A percentile compares a stretch with the other conserved stretches of the same genome.
Conservation (phyloP, 2,888 invertebrate genomes). For the Papilio demoleus region DNA sequence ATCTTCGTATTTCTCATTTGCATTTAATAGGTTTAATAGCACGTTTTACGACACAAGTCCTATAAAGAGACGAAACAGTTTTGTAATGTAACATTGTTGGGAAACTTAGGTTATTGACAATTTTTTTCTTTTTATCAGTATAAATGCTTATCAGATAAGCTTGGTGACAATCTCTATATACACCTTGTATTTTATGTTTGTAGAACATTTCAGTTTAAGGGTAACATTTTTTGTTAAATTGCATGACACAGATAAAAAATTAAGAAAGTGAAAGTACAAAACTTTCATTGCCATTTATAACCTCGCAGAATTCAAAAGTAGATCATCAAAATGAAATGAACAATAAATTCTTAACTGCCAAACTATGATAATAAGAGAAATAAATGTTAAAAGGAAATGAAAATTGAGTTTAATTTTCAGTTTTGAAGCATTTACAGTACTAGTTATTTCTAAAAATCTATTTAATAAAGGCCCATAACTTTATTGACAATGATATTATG, state of each 20-base stretch:
- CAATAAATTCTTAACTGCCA: too few relatives aligned
- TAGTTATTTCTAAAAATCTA: too few relatives aligned
- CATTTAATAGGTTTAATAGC: conserved; percentile 11
- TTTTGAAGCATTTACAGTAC: too few relatives aligned
- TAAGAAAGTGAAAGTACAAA: conserved; percentile 36
- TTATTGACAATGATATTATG: not conserved
- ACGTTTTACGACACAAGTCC: not conserved
- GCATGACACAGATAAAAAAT: conserved; percentile 24
- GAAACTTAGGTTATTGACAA: conserved; percentile 1
- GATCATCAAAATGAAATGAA: not conserved
- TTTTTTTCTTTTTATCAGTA: conserved; percentile 29
- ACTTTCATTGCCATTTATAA: conserved; percentile 31
- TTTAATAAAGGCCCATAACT: too few relatives aligned
- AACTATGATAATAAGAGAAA: too few relatives aligned
- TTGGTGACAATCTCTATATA: not conserved
- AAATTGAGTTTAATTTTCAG: too few relatives aligned
- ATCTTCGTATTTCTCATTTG: conserved; percentile 13
- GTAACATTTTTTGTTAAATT: not conserved
- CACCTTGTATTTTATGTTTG: not conserved
- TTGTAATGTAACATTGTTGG: not conserved
- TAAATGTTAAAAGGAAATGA: too few relatives aligned
- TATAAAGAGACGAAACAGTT: conserved; percentile 1
- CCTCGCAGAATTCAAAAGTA: conserved; percentile 11
- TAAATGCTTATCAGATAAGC: conserved; percentile 36
- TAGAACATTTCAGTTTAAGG: not conserved